Evolutionary conservation across 2,797 vertebrate genomes (phyloP).

Genomic region (Neomorphus geoffroyi): DNA sequence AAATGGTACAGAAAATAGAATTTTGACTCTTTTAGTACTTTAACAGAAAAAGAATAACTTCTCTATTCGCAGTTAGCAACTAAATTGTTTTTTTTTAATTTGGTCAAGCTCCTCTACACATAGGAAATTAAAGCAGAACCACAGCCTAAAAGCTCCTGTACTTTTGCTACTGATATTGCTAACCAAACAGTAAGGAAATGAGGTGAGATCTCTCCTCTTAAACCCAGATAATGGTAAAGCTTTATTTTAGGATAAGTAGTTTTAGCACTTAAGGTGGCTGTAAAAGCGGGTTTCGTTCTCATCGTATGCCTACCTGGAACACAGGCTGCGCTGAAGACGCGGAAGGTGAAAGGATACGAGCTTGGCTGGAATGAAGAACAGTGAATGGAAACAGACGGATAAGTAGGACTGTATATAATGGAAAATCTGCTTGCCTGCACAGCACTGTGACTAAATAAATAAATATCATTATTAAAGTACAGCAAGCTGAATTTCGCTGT

Average conservation of each 20-base stretch:
- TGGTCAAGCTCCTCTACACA: background rate
- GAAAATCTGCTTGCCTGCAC: background rate
- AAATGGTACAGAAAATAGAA: background rate
- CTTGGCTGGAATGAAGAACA: background rate
- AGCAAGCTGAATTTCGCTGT: background rate
- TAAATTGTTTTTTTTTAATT: background rate
- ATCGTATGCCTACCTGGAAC: background rate
- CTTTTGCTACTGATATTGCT: background rate
- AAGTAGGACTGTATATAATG: background rate
- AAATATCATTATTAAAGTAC: background rate
- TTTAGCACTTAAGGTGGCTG: background rate
- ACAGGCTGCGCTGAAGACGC: background rate
- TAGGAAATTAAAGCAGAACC: background rate
- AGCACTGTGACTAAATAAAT: background rate
- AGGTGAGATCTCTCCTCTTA: background rate
- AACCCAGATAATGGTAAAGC: background rate
- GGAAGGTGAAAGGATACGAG: background rate
- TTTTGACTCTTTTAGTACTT: background rate
- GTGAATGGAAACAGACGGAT: background rate
- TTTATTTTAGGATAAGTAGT: background rate
- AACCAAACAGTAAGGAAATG: background rate
- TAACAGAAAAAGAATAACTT: background rate
- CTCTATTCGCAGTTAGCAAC: background rate
- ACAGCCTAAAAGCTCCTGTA: background rate
- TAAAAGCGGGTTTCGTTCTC: background rate